Conservation (phyloP, 2,113 vertebrate species). For the Ctenomys sociabilis region DNA sequence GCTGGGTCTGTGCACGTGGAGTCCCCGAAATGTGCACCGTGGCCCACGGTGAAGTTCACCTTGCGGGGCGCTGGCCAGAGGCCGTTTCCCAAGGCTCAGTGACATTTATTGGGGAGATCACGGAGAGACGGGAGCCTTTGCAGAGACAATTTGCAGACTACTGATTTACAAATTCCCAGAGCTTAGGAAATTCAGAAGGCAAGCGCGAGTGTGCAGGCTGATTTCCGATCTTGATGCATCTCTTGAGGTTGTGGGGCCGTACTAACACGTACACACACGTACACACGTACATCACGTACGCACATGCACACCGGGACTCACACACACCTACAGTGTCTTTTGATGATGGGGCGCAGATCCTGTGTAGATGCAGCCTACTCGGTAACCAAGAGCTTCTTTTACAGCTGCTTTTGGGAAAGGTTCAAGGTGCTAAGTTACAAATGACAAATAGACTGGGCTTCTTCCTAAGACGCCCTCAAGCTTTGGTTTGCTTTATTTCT, state of each 20-base stretch:
- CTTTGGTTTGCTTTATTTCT: not conserved
- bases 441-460: not conserved
- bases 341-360: not conserved
- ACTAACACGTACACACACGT: conserved; percentile 22
- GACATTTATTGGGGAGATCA: not conserved
- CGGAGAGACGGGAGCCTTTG: not conserved
- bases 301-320: conserved; percentile 6
- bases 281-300: conserved; percentile 62
- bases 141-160: not conserved
- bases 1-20: not conserved
- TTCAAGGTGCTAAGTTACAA: not conserved
- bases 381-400: not conserved
- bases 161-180: conserved; percentile 45
- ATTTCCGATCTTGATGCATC: not conserved
- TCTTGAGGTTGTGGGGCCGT: not conserved
- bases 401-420: not conserved
- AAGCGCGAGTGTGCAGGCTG: not conserved
- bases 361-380: not conserved
- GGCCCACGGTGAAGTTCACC: not conserved
- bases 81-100: not conserved
- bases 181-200: conserved; percentile 62
- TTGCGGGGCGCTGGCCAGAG: not conserved
- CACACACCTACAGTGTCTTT: conserved; percentile 49
- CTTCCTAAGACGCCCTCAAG: not conserved
- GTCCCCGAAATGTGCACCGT: not conserved